phyloP scores from a whole-genome alignment of 92 coral and sea anemone species.

The Muricea muricata region DNA sequence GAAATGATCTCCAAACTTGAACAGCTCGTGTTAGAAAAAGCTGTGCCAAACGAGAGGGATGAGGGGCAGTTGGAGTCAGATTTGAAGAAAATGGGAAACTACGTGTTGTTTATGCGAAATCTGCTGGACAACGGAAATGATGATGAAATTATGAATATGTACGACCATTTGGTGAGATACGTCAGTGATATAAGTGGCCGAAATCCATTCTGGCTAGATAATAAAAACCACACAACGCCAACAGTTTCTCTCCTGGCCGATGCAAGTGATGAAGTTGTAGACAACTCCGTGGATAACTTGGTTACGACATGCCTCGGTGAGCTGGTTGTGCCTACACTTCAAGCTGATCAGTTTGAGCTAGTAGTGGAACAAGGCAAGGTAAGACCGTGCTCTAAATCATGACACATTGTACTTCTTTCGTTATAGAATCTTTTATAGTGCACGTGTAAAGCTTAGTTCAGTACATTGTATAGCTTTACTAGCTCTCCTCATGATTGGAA shows the following conservation, averaged over 20 bases:
- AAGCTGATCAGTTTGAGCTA: neutral
- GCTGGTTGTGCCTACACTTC: neutral
- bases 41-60: slow-evolving; percentile 7
- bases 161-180: slow-evolving; percentile 21
- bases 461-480: no score
- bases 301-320: slow-evolving; percentile 28
- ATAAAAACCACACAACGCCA: neutral
- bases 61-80: slow-evolving; percentile 1
- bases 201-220: slow-evolving; percentile 33
- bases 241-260: neutral
- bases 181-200: slow-evolving; percentile 8
- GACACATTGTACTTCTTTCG: no score
- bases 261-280: neutral
- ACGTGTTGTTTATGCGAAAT: slow-evolving; percentile 31
- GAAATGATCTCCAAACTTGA: slow-evolving; percentile 7
- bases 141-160: slow-evolving; percentile 43
- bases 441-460: no score
- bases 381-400: no score
- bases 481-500: no score
- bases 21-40: neutral
- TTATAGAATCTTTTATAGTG: no score
- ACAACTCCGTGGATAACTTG: neutral
- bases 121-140: slow-evolving; percentile 35
- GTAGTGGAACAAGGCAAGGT: slow-evolving; percentile 13
- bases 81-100: slow-evolving; percentile 15